Evolutionary conservation across 2,113 vertebrate species (phyloP).

Genomic region (Ondatra zibethicus): DNA sequence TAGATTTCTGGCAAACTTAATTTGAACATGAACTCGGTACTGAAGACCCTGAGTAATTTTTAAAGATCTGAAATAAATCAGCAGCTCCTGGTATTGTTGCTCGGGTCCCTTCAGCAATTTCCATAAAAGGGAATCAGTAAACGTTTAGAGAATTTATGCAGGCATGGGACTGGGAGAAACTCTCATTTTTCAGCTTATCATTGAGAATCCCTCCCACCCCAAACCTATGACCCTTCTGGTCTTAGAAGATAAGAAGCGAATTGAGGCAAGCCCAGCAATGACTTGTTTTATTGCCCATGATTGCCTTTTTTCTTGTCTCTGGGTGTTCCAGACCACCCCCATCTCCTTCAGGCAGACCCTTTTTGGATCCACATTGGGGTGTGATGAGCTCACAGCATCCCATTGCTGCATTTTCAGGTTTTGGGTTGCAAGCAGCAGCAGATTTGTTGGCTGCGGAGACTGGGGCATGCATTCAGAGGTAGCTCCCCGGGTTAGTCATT

Average conservation of each 20-base stretch:
- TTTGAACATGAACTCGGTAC: constrained; percentile 68
- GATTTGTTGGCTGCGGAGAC: neutral
- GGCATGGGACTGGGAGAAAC: neutral
- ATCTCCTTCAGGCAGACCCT: neutral
- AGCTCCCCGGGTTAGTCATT: neutral
- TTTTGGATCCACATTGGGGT: neutral
- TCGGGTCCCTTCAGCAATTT: neutral
- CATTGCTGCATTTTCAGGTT: neutral
- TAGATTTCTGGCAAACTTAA: constrained; percentile 75
- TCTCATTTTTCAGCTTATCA: neutral
- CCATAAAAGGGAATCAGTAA: constrained; percentile 36
- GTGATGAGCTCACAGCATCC: neutral
- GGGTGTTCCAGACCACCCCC: neutral
- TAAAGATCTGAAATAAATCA: constrained; percentile 65
- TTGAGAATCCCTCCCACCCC: neutral
- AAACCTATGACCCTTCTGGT: neutral
- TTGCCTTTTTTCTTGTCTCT: neutral
- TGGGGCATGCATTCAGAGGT: neutral
- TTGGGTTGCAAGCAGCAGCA: neutral
- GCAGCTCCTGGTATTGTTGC: neutral
- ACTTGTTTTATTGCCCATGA: neutral
- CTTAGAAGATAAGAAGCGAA: neutral
- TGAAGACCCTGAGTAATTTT: constrained; percentile 66
- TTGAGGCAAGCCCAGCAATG: neutral
- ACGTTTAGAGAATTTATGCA: neutral